Conservation (phyloP, 2,888 invertebrate species). For the Polydrusus pterygomalis region DNA sequence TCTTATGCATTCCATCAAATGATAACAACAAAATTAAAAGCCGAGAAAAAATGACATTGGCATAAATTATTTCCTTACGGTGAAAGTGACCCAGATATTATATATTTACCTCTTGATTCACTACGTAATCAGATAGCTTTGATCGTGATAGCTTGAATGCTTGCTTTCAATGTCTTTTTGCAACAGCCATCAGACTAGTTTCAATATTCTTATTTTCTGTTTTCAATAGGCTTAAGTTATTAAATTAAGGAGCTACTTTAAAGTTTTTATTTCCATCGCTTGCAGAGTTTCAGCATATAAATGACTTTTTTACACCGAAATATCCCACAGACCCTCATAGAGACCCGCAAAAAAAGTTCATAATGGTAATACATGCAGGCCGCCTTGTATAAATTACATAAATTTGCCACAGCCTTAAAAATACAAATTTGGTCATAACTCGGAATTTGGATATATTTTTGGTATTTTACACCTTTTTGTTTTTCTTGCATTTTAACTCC, state of each 20-base stretch:
- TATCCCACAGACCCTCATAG: constrained; percentile 10
- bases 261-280: constrained; percentile 14
- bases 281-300: constrained; percentile 19
- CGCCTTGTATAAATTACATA: constrained; percentile 24
- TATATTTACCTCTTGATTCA: too few species aligned
- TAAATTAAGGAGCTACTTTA: not conserved
- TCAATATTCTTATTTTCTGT: not conserved
- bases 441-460: constrained; percentile 25
- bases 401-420: constrained; percentile 21
- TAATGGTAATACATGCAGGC: constrained; percentile 19
- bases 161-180: too few species aligned
- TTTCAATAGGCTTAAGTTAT: not conserved
- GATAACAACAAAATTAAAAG: too few species aligned
- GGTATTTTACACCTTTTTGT: constrained; percentile 44
- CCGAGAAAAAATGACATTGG: too few species aligned
- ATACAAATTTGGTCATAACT: constrained; percentile 25
- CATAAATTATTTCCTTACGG: too few species aligned
- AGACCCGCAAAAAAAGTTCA: constrained; percentile 4
- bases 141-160: too few species aligned
- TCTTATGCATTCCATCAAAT: too few species aligned
- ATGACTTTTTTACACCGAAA: constrained; percentile 22
- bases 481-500: constrained; percentile 10
- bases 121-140: too few species aligned
- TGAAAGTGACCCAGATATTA: too few species aligned
- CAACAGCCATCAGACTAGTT: too few species aligned